Conservation (phyloP, 2,888 invertebrate genomes). For the Metalampra italica region DNA sequence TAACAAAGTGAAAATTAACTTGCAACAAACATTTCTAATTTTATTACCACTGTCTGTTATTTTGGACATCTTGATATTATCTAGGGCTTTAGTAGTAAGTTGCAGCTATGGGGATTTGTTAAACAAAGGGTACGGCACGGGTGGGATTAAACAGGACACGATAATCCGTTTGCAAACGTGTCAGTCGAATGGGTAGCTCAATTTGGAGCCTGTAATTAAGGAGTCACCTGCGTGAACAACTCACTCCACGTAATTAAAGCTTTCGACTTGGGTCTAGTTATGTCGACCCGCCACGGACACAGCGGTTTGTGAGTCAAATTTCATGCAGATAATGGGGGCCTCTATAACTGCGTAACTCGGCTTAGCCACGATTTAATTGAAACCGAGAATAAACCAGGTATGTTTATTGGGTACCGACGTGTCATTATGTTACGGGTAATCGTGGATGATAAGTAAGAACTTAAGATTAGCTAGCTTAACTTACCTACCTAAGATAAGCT, state of each 20-base stretch:
- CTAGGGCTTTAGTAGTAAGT: neutral
- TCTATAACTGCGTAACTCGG: conserved; percentile 62
- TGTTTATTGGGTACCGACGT: conserved; percentile 30
- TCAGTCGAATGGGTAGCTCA: conserved; percentile 73
- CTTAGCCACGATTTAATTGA: conserved; percentile 67
- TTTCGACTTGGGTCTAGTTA: conserved; percentile 70
- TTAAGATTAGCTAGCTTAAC: no score
- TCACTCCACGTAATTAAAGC: conserved; percentile 73
- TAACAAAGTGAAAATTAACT: conserved; percentile 6
- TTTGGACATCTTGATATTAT: conserved; percentile 3
- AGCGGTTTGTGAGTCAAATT: conserved; percentile 72
- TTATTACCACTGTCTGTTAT: conserved; percentile 2
- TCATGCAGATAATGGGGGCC: conserved; percentile 67
- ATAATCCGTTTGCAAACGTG: conserved; percentile 70
- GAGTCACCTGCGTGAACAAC: conserved; percentile 77
- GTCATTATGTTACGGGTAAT: no score
- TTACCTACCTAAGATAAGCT: no score
- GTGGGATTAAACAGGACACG: conserved; percentile 47
- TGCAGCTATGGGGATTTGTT: conserved; percentile 4
- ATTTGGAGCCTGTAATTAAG: conserved; percentile 72
- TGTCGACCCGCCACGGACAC: conserved; percentile 58
- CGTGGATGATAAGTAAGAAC: no score
- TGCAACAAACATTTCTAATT: conserved; percentile 6
- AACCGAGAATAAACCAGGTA: conserved; percentile 50
- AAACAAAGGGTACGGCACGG: conserved; percentile 23